Percentiles rank a stretch among this genome's conserved stretches.
Conservation (phyloP, 1,140 invertebrate species). For the Drosophila repleta region DNA sequence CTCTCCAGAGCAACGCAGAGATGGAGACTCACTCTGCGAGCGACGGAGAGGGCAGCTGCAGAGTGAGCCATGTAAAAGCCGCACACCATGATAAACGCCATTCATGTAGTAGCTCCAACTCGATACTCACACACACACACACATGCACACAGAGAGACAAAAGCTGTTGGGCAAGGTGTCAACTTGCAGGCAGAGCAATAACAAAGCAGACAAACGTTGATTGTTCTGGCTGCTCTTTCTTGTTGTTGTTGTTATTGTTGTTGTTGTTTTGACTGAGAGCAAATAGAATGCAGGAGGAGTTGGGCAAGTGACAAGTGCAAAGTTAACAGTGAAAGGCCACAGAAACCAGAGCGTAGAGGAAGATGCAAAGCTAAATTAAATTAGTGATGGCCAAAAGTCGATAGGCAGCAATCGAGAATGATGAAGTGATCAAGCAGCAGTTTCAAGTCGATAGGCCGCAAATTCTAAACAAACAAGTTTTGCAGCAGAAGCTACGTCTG, state of each 20-base stretch:
- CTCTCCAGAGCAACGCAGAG: constrained; percentile 9
- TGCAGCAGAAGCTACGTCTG: constrained; percentile 2
- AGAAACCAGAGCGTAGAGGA: not conserved
- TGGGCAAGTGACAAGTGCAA: constrained; percentile 60
- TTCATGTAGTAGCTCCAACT: constrained; percentile 39
- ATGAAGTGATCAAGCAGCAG: not conserved
- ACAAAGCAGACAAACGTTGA: constrained; percentile 72
- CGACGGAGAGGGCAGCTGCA: constrained; percentile 1
- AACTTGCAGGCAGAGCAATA: constrained; percentile 54
- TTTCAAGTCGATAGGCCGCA: not conserved
- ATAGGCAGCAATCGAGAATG: not conserved
- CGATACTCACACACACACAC: constrained; percentile 26
- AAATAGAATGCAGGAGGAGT: constrained; percentile 25
- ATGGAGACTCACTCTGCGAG: not conserved
- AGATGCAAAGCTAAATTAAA: not conserved
- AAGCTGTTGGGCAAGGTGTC: constrained; percentile 60
- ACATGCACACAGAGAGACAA: constrained; percentile 29
- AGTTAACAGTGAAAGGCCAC: constrained; percentile 38
- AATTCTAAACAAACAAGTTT: not conserved
- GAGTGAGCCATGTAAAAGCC: constrained; percentile 42
- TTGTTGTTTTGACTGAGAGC: constrained; percentile 31
- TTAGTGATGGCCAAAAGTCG: constrained; percentile 1
- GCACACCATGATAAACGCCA: constrained; percentile 75
- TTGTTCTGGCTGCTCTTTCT: constrained; percentile 51
- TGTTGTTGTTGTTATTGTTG: constrained; percentile 34